Base-by-base conservation (phyloP, 1,140 invertebrate genomes). In the Megathymus violae region DNA sequence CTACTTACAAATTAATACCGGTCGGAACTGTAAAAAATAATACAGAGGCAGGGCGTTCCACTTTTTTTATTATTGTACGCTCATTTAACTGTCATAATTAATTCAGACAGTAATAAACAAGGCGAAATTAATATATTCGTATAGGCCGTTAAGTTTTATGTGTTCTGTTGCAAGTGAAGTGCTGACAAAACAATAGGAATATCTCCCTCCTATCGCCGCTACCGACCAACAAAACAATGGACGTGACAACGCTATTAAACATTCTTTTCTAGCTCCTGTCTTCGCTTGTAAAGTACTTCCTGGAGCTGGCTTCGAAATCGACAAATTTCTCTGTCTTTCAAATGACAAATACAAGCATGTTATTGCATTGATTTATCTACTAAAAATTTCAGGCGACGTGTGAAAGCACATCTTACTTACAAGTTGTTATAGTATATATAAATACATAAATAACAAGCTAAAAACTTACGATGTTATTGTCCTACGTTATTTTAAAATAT, bases 51-150 rank as follows among this genome's bases (percentile, higher is more conserved):
- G 74, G 62, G 60, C 78, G 71, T 74, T 80, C 76, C 54, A 86
- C 74, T 78, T 77, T 78, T n/a, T 83, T 82, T 83, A 83, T 78
- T 78, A 82, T 78, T 70, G 67, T 73, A 76, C 80, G 78, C 75
- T 83, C 82, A 85, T 85, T 88, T 85, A 85, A 85, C 76, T 79
- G 76, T 85, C 85, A 76, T 87, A 88, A 88, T 88, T 85, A 85
- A 87, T 87, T 82, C 76, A 64, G 76, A 52, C 69, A 65, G 77
- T 79, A 80, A 79, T 86, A 86, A 84, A 86, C 79, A 80, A 80
- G 67, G 71, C 71, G 69, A 77, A 83, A 78, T 81, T 78, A 86
- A 80, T 82, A 80, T 80, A 84, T 79, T 76, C 79, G 66, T 82
- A 82, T 81, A 80, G 71, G 72, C 76, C 71, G 73, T 87, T 83